Evolutionary conservation across 2,113 vertebrate genomes (phyloP), one percentile per base, ranked within the genome.

Genomic region (Aptenodytes forsteri): DNA sequence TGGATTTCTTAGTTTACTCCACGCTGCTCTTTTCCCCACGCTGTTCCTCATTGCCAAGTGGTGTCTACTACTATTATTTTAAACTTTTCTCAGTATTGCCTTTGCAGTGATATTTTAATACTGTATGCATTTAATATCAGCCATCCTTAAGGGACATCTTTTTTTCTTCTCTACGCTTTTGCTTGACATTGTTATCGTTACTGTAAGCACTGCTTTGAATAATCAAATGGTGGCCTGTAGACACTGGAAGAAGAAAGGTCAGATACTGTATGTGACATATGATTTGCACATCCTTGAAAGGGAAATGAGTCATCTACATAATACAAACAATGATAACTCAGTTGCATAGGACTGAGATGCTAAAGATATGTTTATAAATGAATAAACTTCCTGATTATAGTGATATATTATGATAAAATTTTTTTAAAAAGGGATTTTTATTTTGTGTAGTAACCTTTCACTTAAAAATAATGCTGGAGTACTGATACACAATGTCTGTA

Each of bases 311-410:
- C 98, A 98, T 94, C 91, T 67, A 80, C 73, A 93, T 94, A 97
- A 98, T 80, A 97, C 97, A 98, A 98, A 97, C 98, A 98, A 97
- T 91, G 95, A 98, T 98, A 98, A 98, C 87, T 97, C 93, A 59
- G 76, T 96, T 95, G 96, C 97, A 98, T 98, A 98, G 98, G 97
- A 98, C 96, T 96, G 96, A 98, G 98, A 98, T 97, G 97, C 96
- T 98, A 97, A 98, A 98, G 98, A 97, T 96, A 95, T 98, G 98
- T 98, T 98, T 98, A 98, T 96, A 98, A 98, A 97, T 85, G 93
- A 97, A 97, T 98, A 98, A 98, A 98, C 98, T 98, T 98, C 98
- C 98, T 97, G 93, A 95, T 95, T 93, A 66, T 94, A 95, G 64
- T 67, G 72, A 87, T 90, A 19, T 73, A 97, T 90, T 93, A 96